Conservation (phyloP, 2,113 vertebrate genomes). For the Sarotherodon lohbergeri region DNA sequence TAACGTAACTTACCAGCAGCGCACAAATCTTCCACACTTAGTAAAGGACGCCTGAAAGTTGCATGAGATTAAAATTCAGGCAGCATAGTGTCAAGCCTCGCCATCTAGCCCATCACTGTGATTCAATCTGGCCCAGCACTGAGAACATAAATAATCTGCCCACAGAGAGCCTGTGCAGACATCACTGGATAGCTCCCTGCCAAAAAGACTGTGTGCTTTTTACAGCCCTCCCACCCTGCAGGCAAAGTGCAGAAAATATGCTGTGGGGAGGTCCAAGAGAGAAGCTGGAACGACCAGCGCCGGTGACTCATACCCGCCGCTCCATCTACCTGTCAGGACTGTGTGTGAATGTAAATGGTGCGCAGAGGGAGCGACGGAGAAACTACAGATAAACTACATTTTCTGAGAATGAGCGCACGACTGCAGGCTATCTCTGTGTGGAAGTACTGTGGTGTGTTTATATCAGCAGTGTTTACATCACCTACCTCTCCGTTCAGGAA, state of each 20-base stretch:
- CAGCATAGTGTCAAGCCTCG: neutral
- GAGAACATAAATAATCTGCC: slow-evolving; percentile 43
- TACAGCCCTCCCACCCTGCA: slow-evolving; percentile 3
- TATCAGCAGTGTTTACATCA: slow-evolving; percentile 21
- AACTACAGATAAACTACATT: neutral
- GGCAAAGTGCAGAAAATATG: slow-evolving; percentile 1
- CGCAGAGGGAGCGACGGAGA: neutral
- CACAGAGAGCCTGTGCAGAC: slow-evolving; percentile 33
- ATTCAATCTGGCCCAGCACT: slow-evolving; percentile 40
- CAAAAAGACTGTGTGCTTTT: slow-evolving; percentile 6
- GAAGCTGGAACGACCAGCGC: neutral
- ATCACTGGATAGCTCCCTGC: neutral
- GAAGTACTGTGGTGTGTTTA: neutral
- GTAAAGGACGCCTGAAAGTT: slow-evolving; percentile 5
- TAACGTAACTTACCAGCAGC: neutral
- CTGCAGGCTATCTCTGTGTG: neutral
- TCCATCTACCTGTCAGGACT: neutral
- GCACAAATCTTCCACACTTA: neutral
- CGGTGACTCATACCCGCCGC: slow-evolving; percentile 30
- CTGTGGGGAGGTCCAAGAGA: slow-evolving; percentile 1
- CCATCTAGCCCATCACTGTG: slow-evolving; percentile 31
- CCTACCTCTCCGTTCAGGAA: slow-evolving; percentile 97
- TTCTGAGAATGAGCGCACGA: neutral
- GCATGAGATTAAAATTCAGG: slow-evolving; percentile 39
- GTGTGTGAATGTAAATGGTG: slow-evolving; percentile 1